These are phyloP conservation scores for Musca vetustissima DNA, from an alignment of 1,140 invertebrate species.

Conservation along the genomic window DNA sequence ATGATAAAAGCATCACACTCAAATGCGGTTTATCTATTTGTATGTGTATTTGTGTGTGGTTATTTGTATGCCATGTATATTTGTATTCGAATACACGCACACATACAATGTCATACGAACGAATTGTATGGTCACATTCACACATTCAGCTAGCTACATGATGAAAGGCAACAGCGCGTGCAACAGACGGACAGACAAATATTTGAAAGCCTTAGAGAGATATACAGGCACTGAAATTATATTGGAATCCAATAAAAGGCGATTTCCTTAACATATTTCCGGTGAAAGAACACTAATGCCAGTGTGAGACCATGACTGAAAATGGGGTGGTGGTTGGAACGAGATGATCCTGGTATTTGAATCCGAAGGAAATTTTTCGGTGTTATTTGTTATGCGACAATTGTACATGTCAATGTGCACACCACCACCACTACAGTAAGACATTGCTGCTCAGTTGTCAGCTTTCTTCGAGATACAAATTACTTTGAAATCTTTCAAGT, in stretches of 20 bases:
- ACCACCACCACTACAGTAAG: too few species aligned
- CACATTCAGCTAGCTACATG: too few species aligned
- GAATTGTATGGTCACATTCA: not conserved
- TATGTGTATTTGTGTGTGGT: not conserved
- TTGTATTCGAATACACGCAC: too few species aligned
- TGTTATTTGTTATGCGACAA: not conserved
- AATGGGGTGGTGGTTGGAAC: too few species aligned
- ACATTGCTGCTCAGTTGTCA: too few species aligned
- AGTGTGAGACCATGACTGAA: too few species aligned
- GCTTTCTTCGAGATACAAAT: too few species aligned
- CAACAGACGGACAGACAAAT: not conserved
- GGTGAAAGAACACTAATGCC: not conserved
- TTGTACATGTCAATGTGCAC: not conserved
- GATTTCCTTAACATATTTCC: slow-evolving; percentile 23
- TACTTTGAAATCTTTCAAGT: too few species aligned
- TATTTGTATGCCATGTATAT: too few species aligned
- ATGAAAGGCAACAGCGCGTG: not conserved
- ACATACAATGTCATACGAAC: not conserved
- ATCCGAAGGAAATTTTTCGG: not conserved
- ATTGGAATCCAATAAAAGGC: slow-evolving; percentile 22
- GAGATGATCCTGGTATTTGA: too few species aligned
- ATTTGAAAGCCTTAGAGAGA: not conserved
- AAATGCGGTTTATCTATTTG: not conserved
- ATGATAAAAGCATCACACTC: too few species aligned
- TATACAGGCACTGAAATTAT: not conserved